A percentile compares a stretch with the other conserved stretches of the same genome.
Evolutionary conservation across 2,797 vertebrate species (phyloP).

Genomic region (Poeciliopsis paucimaculata): DNA sequence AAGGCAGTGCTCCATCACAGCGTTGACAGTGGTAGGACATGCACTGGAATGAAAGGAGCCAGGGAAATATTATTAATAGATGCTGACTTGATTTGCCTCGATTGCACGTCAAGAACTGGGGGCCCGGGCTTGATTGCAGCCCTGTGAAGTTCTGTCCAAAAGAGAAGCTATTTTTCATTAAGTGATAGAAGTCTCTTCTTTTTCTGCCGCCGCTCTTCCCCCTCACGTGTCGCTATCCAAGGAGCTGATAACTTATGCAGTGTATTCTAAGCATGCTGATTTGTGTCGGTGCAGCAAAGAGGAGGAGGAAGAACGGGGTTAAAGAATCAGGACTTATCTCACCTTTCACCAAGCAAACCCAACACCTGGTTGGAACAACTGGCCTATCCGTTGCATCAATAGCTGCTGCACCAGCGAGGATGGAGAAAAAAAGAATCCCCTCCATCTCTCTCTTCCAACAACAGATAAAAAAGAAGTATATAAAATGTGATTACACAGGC

Average conservation of each 20-base stretch:
- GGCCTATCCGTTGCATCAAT: slow-evolving; percentile 68
- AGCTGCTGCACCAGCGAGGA: slow-evolving; percentile 39
- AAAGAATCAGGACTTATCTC: slow-evolving; percentile 68
- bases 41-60: slow-evolving; percentile 98
- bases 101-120: slow-evolving; percentile 94
- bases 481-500: slow-evolving; percentile 76
- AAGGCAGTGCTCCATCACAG: slow-evolving; percentile 99
- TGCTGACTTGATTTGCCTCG: slow-evolving; percentile 99
- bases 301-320: slow-evolving; percentile 71
- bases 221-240: slow-evolving; percentile 92
- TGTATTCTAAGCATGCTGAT: slow-evolving; percentile 99
- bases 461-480: slow-evolving; percentile 72
- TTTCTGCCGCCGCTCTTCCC: slow-evolving; percentile 54
- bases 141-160: slow-evolving; percentile 99
- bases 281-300: slow-evolving; percentile 88
- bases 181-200: slow-evolving; percentile 95
- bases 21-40: slow-evolving; percentile 98
- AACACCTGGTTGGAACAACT: slow-evolving; percentile 59
- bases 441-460: slow-evolving; percentile 22
- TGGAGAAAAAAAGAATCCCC: slow-evolving; percentile 9
- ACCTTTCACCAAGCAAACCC: slow-evolving; percentile 75
- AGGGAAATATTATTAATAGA: slow-evolving; percentile 99
- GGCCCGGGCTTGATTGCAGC: slow-evolving; percentile 94
- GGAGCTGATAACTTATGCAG: slow-evolving; percentile 99
- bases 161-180: slow-evolving; percentile 99